Conservation (phyloP, 2,888 invertebrate genomes). For the Maniola hyperantus region DNA sequence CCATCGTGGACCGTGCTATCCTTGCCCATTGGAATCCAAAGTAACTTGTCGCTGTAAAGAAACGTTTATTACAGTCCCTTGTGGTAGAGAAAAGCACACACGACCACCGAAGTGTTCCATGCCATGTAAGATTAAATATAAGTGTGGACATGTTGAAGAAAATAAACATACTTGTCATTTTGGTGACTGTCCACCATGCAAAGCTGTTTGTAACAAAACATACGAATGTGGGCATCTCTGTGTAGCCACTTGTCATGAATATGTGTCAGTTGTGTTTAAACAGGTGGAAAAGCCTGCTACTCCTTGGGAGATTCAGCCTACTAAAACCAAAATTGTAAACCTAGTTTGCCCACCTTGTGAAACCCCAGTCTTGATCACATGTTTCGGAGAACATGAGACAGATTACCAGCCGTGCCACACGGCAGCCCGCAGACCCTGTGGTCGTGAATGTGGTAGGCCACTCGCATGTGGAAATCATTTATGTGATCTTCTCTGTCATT, state of each 20-base stretch:
- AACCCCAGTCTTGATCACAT: slow-evolving; percentile 86
- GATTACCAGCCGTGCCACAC: slow-evolving; percentile 86
- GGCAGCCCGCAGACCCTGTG: slow-evolving; percentile 89
- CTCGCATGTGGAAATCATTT: slow-evolving; percentile 91
- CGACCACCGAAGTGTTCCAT: slow-evolving; percentile 91
- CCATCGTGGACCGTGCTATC: slow-evolving; percentile 93
- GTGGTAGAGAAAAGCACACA: slow-evolving; percentile 90
- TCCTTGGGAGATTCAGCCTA: slow-evolving; percentile 85
- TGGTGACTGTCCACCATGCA: slow-evolving; percentile 92
- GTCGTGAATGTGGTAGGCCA: slow-evolving; percentile 87
- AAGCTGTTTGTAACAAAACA: slow-evolving; percentile 86
- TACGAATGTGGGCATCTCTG: slow-evolving; percentile 87
- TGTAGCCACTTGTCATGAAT: slow-evolving; percentile 88
- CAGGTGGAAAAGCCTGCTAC: slow-evolving; percentile 83
- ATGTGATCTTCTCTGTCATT: slow-evolving; percentile 89
- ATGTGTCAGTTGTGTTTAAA: slow-evolving; percentile 85
- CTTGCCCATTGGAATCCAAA: slow-evolving; percentile 87
- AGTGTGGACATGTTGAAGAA: slow-evolving; percentile 91
- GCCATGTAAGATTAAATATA: slow-evolving; percentile 89
- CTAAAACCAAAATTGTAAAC: slow-evolving; percentile 74
- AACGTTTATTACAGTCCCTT: slow-evolving; percentile 90
- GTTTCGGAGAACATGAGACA: slow-evolving; percentile 88
- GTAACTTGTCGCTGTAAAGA: slow-evolving; percentile 91
- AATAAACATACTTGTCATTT: slow-evolving; percentile 91
- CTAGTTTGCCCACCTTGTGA: slow-evolving; percentile 89